Evolutionary conservation across 2,797 vertebrate species (phyloP).

Genomic region (Enteromius viviparus): DNA sequence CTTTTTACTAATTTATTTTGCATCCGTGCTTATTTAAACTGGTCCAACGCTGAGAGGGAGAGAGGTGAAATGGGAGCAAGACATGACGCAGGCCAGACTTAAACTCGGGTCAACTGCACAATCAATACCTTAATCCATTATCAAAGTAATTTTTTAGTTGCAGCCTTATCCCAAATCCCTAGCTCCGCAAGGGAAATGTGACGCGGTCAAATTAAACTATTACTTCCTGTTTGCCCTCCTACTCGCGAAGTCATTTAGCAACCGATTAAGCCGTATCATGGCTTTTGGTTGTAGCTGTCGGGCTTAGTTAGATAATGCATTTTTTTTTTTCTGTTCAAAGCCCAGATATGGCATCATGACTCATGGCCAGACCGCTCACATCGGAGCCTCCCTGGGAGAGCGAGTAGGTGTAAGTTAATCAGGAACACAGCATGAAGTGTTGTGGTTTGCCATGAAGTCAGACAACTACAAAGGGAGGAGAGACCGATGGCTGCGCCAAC

Average conservation of each 20-base stretch:
- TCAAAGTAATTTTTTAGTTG: constrained; percentile 16
- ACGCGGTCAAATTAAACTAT: constrained; percentile 14
- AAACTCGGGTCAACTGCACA: not conserved
- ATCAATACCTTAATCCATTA: constrained; percentile 1
- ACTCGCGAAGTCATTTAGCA: constrained; percentile 59
- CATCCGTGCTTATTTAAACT: not conserved
- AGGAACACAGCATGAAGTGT: constrained; percentile 73
- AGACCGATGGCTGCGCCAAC: constrained; percentile 54
- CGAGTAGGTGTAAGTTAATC: constrained; percentile 81
- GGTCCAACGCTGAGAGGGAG: not conserved
- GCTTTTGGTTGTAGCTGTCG: constrained; percentile 54
- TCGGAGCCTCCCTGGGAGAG: constrained; percentile 68
- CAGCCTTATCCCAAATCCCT: not conserved
- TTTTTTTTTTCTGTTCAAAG: constrained; percentile 22
- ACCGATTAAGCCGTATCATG: constrained; percentile 57
- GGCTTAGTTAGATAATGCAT: constrained; percentile 59
- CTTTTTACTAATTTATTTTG: not conserved
- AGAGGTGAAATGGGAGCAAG: not conserved
- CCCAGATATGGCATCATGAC: constrained; percentile 68
- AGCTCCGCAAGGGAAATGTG: constrained; percentile 33
- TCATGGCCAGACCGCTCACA: constrained; percentile 51
- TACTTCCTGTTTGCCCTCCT: not conserved
- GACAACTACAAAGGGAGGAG: constrained; percentile 70
- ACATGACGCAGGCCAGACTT: not conserved
- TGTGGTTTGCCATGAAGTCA: constrained; percentile 71